Conservation (phyloP, 2,113 vertebrate genomes). For the Cyprinodon tularosa region DNA sequence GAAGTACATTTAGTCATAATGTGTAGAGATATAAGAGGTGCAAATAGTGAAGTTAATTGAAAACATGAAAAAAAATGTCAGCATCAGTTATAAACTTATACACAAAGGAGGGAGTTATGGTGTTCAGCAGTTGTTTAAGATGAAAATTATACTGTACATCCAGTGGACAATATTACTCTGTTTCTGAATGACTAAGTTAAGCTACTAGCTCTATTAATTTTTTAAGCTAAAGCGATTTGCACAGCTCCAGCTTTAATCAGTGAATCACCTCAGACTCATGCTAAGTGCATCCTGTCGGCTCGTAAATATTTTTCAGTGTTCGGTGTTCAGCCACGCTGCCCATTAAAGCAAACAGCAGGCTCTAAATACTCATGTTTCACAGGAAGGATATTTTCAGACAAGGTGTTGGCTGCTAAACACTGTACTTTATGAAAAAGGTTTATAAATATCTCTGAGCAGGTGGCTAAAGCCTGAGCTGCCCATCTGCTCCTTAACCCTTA, state of each 20-base stretch:
- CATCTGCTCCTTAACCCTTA: conserved; percentile 71
- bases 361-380: conserved; percentile 18
- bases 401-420: conserved; percentile 33
- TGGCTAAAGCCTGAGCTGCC: conserved; percentile 70
- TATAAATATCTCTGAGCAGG: conserved; percentile 75
- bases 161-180: no score
- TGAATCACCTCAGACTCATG: neutral
- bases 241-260: neutral
- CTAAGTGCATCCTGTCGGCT: neutral
- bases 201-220: no score
- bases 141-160: no score
- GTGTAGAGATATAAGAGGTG: no score
- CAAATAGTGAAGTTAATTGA: no score
- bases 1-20: no score
- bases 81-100: no score
- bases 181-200: no score
- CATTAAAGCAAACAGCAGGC: neutral
- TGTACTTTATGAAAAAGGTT: conserved; percentile 44
- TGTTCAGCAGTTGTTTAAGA: no score
- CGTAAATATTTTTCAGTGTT: neutral
- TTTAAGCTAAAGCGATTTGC: no score
- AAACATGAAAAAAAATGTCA: no score
- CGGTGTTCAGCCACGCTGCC: neutral
- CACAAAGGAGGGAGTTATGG: no score
- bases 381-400: conserved; percentile 17